phyloP scores from a whole-genome alignment of 2,888 invertebrate species.

The Tolmerus cingulatus region DNA sequence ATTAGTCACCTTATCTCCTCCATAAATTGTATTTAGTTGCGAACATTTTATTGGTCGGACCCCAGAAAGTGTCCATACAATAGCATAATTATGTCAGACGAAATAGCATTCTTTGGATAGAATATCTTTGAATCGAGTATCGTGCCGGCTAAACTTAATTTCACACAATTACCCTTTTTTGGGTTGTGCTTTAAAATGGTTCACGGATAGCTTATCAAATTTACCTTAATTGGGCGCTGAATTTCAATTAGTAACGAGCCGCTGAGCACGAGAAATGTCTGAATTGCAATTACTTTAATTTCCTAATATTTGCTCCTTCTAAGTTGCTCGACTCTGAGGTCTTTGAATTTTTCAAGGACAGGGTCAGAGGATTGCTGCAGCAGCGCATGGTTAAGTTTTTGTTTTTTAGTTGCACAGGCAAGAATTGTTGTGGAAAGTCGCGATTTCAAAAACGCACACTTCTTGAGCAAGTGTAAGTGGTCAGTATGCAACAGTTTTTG shows the following conservation, averaged over 20 bases:
- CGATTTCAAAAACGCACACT: background rate
- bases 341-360: background rate
- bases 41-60: background rate
- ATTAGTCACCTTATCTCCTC: background rate
- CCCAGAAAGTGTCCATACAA: background rate
- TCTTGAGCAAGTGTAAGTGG: background rate
- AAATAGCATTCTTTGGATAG: background rate
- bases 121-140: background rate
- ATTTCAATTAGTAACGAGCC: slow-evolving; percentile 47
- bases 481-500: background rate
- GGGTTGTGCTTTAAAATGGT: background rate
- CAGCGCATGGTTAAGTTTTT: background rate
- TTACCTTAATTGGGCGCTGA: slow-evolving; percentile 40
- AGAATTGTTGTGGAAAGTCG: background rate
- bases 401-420: background rate
- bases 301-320: background rate
- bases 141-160: background rate
- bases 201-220: slow-evolving; percentile 16
- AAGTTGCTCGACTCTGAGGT: background rate
- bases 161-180: background rate
- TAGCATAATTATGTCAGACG: background rate
- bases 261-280: slow-evolving; percentile 43
- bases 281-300: background rate
- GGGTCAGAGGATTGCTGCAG: background rate
- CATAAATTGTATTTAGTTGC: background rate